Base-by-base conservation (phyloP, 2,113 vertebrate species). In the Excalfactoria chinensis region DNA sequence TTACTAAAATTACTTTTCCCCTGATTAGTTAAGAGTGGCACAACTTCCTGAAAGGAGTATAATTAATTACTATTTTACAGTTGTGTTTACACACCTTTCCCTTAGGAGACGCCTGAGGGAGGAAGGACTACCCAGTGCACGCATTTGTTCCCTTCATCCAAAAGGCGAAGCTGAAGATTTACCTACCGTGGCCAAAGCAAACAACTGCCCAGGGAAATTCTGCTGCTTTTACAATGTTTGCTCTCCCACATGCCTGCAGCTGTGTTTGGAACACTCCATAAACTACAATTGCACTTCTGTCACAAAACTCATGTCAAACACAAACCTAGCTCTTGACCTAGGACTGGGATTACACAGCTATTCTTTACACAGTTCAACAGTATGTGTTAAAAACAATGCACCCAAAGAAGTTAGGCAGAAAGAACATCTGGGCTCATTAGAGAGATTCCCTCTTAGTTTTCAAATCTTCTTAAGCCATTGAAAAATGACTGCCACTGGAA, bases 161-260 rank as follows among this genome's bases (percentile, higher is more conserved):
- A 69, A 82, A 86, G 59, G 74, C 90, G 79, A 62, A 86, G 51
- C 86, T 70, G 89, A 37, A 92, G 78, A 44, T 93, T 92, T 72
- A 92, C 88, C 93, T 90, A 37, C 18, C 1, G 90, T 2, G 25
- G 93, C 92, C 94, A 97, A 97, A 95, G 91, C 92, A 96, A 97
- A 91, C 84, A 92, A 71, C 76, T 32, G 77, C 88, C 56, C 0
- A 2, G 8, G 86, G 72, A 72, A 91, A 44, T 5, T 32, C 81
- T 60, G 23, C 85, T 55, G 66, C 90, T 43, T 5, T 43, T 17
- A 49, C 83, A 8, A 58, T 19, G 74, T 64, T 69, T 56, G 90
- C 71, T 84, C 80, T 63, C 73, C 84, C 30, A 66, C 68, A 62
- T 2, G 59, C 26, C 83, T 25, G 7, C 86, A 88, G 92, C 92